Conservation (phyloP, 2,113 vertebrate genomes). For the Hemicordylus capensis region DNA sequence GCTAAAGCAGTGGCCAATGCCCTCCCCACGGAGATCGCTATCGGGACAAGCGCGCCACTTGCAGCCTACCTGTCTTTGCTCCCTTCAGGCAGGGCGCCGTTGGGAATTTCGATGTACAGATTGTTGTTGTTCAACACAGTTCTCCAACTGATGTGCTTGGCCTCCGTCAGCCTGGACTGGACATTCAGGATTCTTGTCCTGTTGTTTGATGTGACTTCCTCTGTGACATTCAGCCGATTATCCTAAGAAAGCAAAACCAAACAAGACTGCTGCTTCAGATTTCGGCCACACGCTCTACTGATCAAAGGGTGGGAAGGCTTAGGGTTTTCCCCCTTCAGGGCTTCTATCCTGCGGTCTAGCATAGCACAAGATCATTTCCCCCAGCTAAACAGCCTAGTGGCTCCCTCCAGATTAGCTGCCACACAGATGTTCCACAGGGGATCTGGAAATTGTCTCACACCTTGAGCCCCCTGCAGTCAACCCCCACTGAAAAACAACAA, state of each 20-base stretch:
- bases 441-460: not conserved
- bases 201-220: conserved; percentile 87
- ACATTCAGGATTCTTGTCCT: conserved; percentile 91
- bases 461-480: not conserved
- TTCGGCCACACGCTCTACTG: accelerated
- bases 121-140: conserved; percentile 87
- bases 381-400: too few relatives aligned
- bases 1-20: not conserved
- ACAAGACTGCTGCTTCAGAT: not conserved
- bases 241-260: conserved; percentile 61
- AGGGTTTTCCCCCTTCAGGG: too few relatives aligned
- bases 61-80: conserved; percentile 92
- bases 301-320: too few relatives aligned
- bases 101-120: conserved; percentile 93
- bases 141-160: conserved; percentile 89
- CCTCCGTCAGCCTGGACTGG: conserved; percentile 87
- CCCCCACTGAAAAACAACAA: not conserved
- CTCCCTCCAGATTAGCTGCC: not conserved
- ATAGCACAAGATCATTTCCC: too few relatives aligned
- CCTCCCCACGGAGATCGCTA: not conserved
- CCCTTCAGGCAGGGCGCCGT: conserved; percentile 92
- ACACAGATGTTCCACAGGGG: too few relatives aligned
- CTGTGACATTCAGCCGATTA: conserved; percentile 95
- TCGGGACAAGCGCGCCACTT: not conserved
- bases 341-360: too few relatives aligned